Base-by-base conservation (phyloP, 2,797 vertebrate genomes). In the Ctenochaetus hawaiiensis region DNA sequence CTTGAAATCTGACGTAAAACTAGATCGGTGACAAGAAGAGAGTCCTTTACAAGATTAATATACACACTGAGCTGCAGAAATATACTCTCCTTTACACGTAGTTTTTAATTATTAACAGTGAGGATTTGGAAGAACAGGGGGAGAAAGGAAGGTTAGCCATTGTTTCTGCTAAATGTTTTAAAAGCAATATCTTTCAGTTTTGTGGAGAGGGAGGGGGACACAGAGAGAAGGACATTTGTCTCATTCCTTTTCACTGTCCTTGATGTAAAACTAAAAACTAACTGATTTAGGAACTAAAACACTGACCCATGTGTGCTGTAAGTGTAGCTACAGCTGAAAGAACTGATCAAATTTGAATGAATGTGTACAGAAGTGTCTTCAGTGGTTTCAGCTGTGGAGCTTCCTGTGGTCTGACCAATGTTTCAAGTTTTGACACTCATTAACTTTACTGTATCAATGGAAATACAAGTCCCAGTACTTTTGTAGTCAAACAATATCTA, bases 121-220 rank as follows among this genome's bases (percentile, higher is more conserved):
- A 58, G 53, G 47, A 82, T 86, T 74, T 79, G 66, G 79, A 62
- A 30, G 64, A 67, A 39, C 61, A 53, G 48, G 65, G 60, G 51
- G 71, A 72, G 75, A 79, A 71, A 57, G 74, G 73, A 77, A 77
- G 77, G 77, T 84, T 84, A 65, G 72, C 72, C 76, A 72, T 67
- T 86, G 83, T 80, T 84, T 89, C 85, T 79, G 67, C 48, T 89
- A 87, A 92, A 90, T 90, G 79, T 88, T 89, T 89, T 64, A 89
- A 81, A 73, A 65, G 78, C 81, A 81, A 82, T 84, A 77, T 86
- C 80, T 90, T 91, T 85, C 69, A 79, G 68, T 81, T 82, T 79
- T 65, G 72, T 68, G 52, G 75, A 61, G 58, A n/a, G 47, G 44
- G 48, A 47, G 61, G 8, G 14, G 7, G 14, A 77, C 23, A 64